Evolutionary conservation across 2,888 invertebrate species (phyloP), one percentile per base, ranked within the genome.

Genomic region (Tetragonisca angustula): DNA sequence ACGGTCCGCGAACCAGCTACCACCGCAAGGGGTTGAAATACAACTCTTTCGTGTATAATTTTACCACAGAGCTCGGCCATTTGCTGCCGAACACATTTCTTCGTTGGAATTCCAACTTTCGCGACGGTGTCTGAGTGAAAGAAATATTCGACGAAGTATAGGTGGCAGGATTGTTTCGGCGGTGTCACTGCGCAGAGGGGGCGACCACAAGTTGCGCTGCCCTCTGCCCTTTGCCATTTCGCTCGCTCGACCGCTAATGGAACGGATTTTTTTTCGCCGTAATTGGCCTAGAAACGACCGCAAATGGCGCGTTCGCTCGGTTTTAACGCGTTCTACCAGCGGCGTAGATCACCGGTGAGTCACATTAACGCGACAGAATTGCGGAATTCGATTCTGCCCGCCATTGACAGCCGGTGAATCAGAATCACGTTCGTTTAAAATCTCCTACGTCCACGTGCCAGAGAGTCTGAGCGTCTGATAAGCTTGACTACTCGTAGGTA

Each of bases 181-280:
- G 5, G 54, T 54, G 54, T 36, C 11, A 68, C 32, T 32, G 61
- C 49, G 62, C 76, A 72, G 27, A n/a, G 32, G 72, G 36, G 32
- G 9, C 68, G 32, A 78, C 71, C 77, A 49, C 77, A 67, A 77
- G 71, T 65, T 54, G 54, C 69, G 24, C 65, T n/a, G 32, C 59
- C 80, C 80, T 64, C 17, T n/a, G 17, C 32, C 52, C 27, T 71
- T 56, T 36, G 61, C 65, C 52, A 61, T n/a, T 54, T 61, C 32
- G 61, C 59, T 54, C 67, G 81, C 72, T 67, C 61, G 81, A 78
- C 79, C 72, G 68, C 79, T 73, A 81, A 81, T 73, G 72, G 62
- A 81, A 62, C 52, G 49, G 68, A 72, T 62, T 73, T 79, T 61
- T 76, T 70, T 75, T 0, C 6, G 19, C 65, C 17, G 24, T 49